A percentile compares a stretch with the other conserved stretches of the same genome.
Evolutionary conservation across 1,140 invertebrate species (phyloP).

Genomic region (Copidosoma floridanum): DNA sequence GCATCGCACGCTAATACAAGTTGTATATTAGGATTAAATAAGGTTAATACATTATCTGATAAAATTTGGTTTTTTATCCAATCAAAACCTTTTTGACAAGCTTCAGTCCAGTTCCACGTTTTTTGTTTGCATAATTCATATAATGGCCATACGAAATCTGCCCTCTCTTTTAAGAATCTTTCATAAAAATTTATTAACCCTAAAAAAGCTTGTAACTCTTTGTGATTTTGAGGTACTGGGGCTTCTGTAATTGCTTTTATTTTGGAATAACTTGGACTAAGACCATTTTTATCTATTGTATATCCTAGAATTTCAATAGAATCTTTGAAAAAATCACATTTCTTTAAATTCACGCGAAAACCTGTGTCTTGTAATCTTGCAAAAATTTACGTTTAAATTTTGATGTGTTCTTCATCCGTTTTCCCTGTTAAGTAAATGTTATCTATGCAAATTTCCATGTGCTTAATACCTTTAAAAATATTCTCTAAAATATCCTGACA

Average conservation of each 20-base stretch:
- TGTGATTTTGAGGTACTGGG: slow-evolving; percentile 30
- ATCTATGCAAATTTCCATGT: slow-evolving; percentile 34
- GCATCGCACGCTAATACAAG: slow-evolving; percentile 25
- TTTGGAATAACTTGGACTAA: slow-evolving; percentile 12
- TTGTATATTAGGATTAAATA: slow-evolving; percentile 26
- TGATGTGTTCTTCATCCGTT: slow-evolving; percentile 32
- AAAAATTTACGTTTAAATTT: slow-evolving; percentile 29
- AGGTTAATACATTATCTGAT: slow-evolving; percentile 29
- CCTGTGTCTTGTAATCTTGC: not conserved
- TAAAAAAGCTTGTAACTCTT: slow-evolving; percentile 37
- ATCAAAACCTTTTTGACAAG: slow-evolving; percentile 30
- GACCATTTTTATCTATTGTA: not conserved
- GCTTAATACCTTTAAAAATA: slow-evolving; percentile 37
- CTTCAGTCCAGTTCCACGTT: slow-evolving; percentile 25
- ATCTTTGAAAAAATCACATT: slow-evolving; percentile 33
- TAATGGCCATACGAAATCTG: slow-evolving; percentile 23
- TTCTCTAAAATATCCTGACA: slow-evolving; percentile 19
- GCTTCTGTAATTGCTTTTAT: slow-evolving; percentile 30
- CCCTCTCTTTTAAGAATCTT: slow-evolving; percentile 24
- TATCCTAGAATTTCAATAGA: slow-evolving; percentile 31
- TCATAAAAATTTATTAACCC: slow-evolving; percentile 41
- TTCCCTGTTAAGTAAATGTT: slow-evolving; percentile 36
- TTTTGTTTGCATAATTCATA: slow-evolving; percentile 17
- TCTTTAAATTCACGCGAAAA: not conserved
- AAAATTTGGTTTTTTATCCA: slow-evolving; percentile 30